Conservation (phyloP, 2,888 invertebrate genomes). For the Thecocarcelia acutangulata region DNA sequence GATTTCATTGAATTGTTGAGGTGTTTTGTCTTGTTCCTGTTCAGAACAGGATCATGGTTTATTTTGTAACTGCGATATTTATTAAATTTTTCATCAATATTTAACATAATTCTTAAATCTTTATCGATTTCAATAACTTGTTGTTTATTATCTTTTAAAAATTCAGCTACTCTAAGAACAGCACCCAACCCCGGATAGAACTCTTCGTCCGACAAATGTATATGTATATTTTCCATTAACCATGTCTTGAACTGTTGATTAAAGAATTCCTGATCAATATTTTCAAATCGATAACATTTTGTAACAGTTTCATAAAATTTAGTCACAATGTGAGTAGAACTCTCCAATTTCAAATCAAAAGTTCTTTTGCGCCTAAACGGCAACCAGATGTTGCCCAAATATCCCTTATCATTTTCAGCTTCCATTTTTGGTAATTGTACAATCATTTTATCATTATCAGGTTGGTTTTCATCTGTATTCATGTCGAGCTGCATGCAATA, state of each 20-base stretch:
- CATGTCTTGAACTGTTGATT: constrained; percentile 76
- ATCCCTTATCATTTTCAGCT: constrained; percentile 72
- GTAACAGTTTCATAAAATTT: constrained; percentile 77
- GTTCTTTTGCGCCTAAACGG: constrained; percentile 77
- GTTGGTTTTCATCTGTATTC: constrained; percentile 68
- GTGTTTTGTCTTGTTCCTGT: neutral
- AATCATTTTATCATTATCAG: constrained; percentile 75
- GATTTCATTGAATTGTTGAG: neutral
- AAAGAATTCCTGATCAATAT: constrained; percentile 74
- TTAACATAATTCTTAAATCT: constrained; percentile 23
- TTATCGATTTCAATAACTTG: constrained; percentile 12
- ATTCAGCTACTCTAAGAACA: constrained; percentile 76
- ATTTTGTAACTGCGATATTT: constrained; percentile 1
- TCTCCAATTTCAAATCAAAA: constrained; percentile 76
- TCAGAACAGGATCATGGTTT: neutral
- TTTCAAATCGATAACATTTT: constrained; percentile 77
- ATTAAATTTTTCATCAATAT: neutral
- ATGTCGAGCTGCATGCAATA: constrained; percentile 76
- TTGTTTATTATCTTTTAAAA: constrained; percentile 68
- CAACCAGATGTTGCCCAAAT: constrained; percentile 78
- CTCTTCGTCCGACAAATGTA: constrained; percentile 77
- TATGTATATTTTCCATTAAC: constrained; percentile 76
- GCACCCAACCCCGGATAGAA: constrained; percentile 81
- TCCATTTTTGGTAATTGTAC: constrained; percentile 78
- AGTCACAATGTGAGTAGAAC: constrained; percentile 76